phyloP scores from a whole-genome alignment of 2,888 invertebrate species.

The Lepidonotus clava region DNA sequence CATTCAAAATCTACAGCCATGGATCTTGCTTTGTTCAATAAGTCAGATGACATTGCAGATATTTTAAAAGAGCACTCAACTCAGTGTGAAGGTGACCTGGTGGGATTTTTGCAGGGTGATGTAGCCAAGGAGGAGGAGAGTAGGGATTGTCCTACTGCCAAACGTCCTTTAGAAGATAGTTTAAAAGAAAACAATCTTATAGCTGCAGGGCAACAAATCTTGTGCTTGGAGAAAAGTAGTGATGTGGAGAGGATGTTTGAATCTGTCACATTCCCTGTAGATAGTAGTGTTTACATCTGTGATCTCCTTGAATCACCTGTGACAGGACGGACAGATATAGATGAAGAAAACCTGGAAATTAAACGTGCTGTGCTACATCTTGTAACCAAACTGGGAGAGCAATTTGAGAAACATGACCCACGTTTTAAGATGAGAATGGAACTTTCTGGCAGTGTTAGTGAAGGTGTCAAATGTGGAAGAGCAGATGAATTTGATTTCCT shows the following conservation, averaged over 20 bases:
- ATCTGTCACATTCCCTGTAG: background rate
- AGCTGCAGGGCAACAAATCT: background rate
- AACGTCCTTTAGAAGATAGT: too few relatives aligned
- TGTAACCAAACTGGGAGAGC: background rate
- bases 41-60: background rate
- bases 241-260: background rate
- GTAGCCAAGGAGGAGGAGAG: too few relatives aligned
- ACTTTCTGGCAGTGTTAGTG: background rate
- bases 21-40: background rate
- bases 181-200: too few relatives aligned
- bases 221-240: background rate
- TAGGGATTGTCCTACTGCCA: too few relatives aligned
- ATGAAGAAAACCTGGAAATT: background rate
- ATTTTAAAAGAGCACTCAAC: background rate
- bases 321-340: background rate
- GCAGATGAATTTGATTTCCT: constrained; percentile 3
- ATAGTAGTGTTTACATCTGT: background rate
- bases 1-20: background rate
- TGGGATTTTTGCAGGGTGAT: too few relatives aligned
- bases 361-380: background rate
- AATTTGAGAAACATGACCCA: background rate
- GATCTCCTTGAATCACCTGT: background rate
- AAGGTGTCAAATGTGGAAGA: background rate
- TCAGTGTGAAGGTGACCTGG: too few relatives aligned
- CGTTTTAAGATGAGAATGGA: background rate